Evolutionary conservation across 1,140 invertebrate species (phyloP), one percentile per base, ranked within the genome.

Genomic region (Rhagoletis pomonella): DNA sequence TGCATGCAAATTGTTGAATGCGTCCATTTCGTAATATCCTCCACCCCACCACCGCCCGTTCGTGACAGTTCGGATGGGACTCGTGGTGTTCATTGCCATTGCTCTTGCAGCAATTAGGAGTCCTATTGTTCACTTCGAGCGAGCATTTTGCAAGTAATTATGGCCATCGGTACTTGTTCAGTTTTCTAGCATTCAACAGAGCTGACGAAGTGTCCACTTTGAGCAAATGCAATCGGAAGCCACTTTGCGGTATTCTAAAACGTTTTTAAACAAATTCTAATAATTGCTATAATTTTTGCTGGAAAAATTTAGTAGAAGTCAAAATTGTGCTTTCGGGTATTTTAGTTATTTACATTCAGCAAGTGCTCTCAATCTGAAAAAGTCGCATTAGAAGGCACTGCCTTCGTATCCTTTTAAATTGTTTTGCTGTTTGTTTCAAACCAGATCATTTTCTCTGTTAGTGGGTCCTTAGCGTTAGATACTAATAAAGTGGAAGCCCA

Each of bases 81-180:
- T 81, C 17, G 44, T 81, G 47, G 47, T 81, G n/a, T 55, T 50
- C 73, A 81, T 81, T 81, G 73, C 47, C 47, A n/a, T 81, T n/a
- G 73, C 44, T 81, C 47, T 50, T 19, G 42, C 17, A 9, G n/a
- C 73, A 81, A 81, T 81, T 81, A 81, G 44, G 55, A 55, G 73
- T 42, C 4, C 73, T 58, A 81, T 81, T 81, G 73, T 81, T 81
- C 73, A 47, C 73, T 58, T 55, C 55, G 47, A 50, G 44, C 73
- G 29, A 29, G 73, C 73, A 81, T 81, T 81, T 81, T 81, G 73
- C 44, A 42, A 81, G 47, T 81, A 44, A 81, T 81, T 81, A 81
- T 4, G 73, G 47, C 17, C 73, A 55, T 19, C 47, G n/a, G 17
- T 62, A 62, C 17, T 62, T 62, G 9, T 7, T 1, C n/a, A 62